phyloP scores from a whole-genome alignment of 92 coral and sea anemone species.

The Epizoanthus rinbou region DNA sequence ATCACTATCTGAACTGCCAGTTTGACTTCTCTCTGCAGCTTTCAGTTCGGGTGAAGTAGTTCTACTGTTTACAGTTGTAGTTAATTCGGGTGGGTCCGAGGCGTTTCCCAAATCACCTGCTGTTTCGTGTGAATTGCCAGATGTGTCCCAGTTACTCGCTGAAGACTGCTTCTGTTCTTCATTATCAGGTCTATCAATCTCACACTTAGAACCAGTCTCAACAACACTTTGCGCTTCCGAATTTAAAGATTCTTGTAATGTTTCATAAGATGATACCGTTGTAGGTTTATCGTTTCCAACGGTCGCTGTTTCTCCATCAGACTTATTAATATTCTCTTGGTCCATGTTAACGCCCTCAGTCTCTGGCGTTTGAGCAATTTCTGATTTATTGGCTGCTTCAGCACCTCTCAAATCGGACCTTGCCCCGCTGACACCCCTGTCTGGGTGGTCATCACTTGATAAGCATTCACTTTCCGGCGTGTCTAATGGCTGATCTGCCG shows the following conservation, averaged over 20 bases:
- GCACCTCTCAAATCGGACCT: constrained; percentile 73
- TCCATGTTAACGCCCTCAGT: not conserved
- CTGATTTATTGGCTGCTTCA: constrained; percentile 54
- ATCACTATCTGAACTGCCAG: not conserved
- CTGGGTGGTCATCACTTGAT: not conserved
- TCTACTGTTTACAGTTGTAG: not conserved
- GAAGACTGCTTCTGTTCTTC: constrained; percentile 16
- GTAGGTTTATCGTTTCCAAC: not conserved
- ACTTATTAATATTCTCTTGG: constrained; percentile 12
- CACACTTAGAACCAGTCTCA: not conserved
- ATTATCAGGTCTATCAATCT: not conserved
- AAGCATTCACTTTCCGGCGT: not conserved
- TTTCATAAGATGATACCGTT: constrained; percentile 10
- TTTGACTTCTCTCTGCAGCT: not conserved
- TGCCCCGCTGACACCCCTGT: constrained; percentile 69
- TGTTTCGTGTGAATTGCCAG: not conserved
- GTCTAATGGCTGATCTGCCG: not conserved
- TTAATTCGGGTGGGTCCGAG: not conserved
- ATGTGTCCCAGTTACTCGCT: not conserved
- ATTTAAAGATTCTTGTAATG: constrained; percentile 2
- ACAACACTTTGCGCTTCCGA: constrained; percentile 19
- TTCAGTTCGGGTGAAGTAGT: constrained; percentile 7
- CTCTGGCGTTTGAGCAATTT: constrained; percentile 27
- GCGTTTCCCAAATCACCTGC: constrained; percentile 13
- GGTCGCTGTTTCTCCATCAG: constrained; percentile 13